Percentiles rank a stretch among this genome's conserved stretches.
Evolutionary conservation across 2,888 invertebrate genomes (phyloP).

Genomic region (Acanthosepion lycidas): DNA sequence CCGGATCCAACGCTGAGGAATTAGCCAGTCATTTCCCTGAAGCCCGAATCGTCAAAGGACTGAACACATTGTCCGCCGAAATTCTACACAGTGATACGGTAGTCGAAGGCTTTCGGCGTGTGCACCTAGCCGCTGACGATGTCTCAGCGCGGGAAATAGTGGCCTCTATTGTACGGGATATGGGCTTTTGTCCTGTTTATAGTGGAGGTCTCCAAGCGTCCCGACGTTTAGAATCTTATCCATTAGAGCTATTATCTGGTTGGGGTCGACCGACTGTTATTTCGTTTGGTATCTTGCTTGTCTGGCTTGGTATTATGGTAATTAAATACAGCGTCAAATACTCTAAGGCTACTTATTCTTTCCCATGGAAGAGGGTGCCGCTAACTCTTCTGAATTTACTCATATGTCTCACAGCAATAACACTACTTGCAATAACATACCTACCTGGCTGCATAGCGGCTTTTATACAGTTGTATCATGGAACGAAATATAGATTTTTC

Average conservation of each 20-base stretch:
- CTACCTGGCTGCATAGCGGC: slow-evolving; percentile 66
- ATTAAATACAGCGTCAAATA: too few species aligned
- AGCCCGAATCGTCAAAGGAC: slow-evolving; percentile 65
- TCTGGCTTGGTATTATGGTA: slow-evolving; percentile 58
- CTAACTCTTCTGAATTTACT: slow-evolving; percentile 68
- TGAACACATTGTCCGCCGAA: slow-evolving; percentile 68
- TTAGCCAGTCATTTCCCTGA: slow-evolving; percentile 50
- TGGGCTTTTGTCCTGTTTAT: slow-evolving; percentile 65
- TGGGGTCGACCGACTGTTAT: slow-evolving; percentile 64
- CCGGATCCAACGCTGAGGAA: slow-evolving; percentile 62
- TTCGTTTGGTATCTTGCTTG: slow-evolving; percentile 60
- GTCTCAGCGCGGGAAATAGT: slow-evolving; percentile 58
- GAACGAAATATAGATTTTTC: slow-evolving; percentile 67
- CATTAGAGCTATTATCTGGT: slow-evolving; percentile 57
- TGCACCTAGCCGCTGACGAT: slow-evolving; percentile 64
- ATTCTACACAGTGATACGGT: slow-evolving; percentile 62
- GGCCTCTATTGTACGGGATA: slow-evolving; percentile 60
- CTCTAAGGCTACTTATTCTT: neutral
- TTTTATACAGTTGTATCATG: slow-evolving; percentile 59
- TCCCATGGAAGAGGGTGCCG: slow-evolving; percentile 53
- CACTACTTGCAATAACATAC: slow-evolving; percentile 65
- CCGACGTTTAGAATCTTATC: slow-evolving; percentile 63
- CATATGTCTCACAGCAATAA: slow-evolving; percentile 67
- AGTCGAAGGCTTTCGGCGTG: slow-evolving; percentile 55
- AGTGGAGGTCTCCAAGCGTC: slow-evolving; percentile 61